Evolutionary conservation across 1,140 invertebrate species (phyloP), one percentile per base, ranked within the genome.

Genomic region (Cydia splendana): DNA sequence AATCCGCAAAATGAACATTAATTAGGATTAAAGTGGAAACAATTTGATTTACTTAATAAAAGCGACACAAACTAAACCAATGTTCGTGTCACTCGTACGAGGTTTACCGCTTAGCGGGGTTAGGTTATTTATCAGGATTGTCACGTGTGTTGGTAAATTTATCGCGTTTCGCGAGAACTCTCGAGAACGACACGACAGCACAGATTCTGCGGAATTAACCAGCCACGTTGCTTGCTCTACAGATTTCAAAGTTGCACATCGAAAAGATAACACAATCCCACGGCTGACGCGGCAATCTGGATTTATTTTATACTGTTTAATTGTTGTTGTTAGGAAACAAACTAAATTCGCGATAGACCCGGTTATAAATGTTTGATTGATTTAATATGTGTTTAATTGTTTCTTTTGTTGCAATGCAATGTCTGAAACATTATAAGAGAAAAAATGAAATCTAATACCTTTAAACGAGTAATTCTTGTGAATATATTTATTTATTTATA

Each of bases 101-200:
- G 67, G 67, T 71, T 71, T 71, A 71, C 67, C 67, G 67, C 67
- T 71, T 71, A 71, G 67, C 42, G 45, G 45, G 42, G 73, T 53
- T 53, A 74, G 45, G 73, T 53, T 74, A 74, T 74, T 74, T 74
- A 74, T 74, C 73, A 74, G 73, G 73, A 48, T 74, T 74, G 73
- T 74, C 73, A 74, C 73, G 73, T 74, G 42, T 74, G 73, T 53
- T 53, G 73, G 45, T 48, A 74, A 74, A 74, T 74, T 74, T 74
- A 74, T 74, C 73, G 73, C 73, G 34, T 28, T 53, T 53, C 42
- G 73, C n/a, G 73, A 74, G 34, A 38, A n/a, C 13, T 24, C 73
- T 53, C 20, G 73, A 74, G 73, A 10, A 20, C 48, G 20, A 74
- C 73, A 74, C 73, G 73, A 74, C 73, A 74, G 73, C 20, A 12